Conservation (phyloP, 2,797 vertebrate genomes). For the Myotis daubentonii region DNA sequence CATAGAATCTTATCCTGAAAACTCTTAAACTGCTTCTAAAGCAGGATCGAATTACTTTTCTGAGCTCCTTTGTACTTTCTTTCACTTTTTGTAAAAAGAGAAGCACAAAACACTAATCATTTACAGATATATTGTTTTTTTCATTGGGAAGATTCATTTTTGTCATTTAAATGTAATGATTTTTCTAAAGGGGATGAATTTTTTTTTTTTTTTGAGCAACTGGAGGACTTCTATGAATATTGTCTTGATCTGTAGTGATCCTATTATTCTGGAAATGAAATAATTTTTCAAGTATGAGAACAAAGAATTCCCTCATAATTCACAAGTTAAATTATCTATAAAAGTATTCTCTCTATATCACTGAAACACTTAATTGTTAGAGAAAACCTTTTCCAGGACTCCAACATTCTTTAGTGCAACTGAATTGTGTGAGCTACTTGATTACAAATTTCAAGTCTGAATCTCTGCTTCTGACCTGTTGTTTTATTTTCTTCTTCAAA, state of each 20-base stretch:
- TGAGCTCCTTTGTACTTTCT: not conserved
- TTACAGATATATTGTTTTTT: not conserved
- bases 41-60: not conserved
- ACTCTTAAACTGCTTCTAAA: slow-evolving; percentile 48
- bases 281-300: not conserved
- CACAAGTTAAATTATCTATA: not conserved
- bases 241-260: not conserved
- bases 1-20: not conserved
- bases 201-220: not conserved
- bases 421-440: not conserved
- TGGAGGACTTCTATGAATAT: not conserved
- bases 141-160: not conserved
- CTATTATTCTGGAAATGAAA: not conserved
- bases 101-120: not conserved
- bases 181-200: not conserved
- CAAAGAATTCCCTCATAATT: not conserved
- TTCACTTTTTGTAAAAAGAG: slow-evolving; percentile 5
- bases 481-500: slow-evolving; percentile 81
- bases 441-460: slow-evolving; percentile 62
- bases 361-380: not conserved
- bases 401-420: not conserved
- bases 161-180: not conserved
- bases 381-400: not conserved
- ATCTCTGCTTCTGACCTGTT: slow-evolving; percentile 64
- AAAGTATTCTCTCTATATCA: not conserved